phyloP scores from a whole-genome alignment of 2,888 invertebrate genomes.

The Epinotia bilunana region DNA sequence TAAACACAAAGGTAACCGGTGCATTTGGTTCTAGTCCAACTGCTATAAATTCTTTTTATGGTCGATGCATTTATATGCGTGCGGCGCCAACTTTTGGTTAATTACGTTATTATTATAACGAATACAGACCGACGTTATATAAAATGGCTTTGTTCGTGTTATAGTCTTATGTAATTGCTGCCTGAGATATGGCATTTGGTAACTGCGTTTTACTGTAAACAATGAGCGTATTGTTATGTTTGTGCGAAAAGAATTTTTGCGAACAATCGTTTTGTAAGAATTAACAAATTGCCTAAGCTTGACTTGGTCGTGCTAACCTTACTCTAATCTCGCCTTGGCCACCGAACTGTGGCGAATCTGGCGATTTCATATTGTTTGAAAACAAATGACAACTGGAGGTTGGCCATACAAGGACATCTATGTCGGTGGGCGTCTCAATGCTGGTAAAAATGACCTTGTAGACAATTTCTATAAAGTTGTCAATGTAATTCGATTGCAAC shows the following conservation, averaged over 20 bases:
- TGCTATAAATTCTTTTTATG: conserved; percentile 61
- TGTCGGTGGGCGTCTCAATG: conserved; percentile 19
- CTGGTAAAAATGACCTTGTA: conserved; percentile 12
- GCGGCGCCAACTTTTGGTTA: conserved; percentile 58
- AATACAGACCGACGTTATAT: conserved; percentile 23
- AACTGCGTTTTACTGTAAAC: conserved; percentile 37
- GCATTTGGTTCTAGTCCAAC: conserved; percentile 65
- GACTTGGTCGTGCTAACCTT: conserved; percentile 37
- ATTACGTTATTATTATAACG: conserved; percentile 44
- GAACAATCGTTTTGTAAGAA: conserved; percentile 42
- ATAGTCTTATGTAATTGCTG: conserved; percentile 32
- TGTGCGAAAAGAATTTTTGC: conserved; percentile 40
- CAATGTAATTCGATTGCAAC: neutral
- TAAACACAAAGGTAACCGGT: conserved; percentile 49
- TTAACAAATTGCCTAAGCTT: conserved; percentile 43
- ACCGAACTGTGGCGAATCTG: conserved; percentile 38
- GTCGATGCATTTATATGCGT: conserved; percentile 51
- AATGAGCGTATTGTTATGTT: conserved; percentile 42
- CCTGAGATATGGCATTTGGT: conserved; percentile 32
- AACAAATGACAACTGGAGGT: conserved; percentile 35
- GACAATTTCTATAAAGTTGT: conserved; percentile 5
- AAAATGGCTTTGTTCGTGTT: conserved; percentile 23
- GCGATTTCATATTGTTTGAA: conserved; percentile 40
- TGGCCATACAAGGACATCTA: conserved; percentile 21
- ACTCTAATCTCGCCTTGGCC: conserved; percentile 40